Evolutionary conservation across 2,797 vertebrate genomes (phyloP).

Genomic region (Sebastes variabilis): DNA sequence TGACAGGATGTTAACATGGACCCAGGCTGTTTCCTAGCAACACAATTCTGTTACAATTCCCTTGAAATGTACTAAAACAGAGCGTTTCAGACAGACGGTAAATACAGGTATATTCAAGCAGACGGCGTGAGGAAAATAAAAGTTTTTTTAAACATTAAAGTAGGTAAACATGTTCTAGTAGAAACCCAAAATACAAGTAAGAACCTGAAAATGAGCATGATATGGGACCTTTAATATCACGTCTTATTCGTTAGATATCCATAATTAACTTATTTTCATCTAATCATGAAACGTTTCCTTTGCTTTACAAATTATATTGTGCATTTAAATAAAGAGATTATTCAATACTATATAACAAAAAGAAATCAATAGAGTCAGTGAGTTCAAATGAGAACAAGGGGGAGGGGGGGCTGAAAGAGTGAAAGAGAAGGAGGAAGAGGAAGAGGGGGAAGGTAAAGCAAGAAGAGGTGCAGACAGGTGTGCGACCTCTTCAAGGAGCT

Average conservation of each 20-base stretch:
- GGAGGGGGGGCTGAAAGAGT: neutral
- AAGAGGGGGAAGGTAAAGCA: slow-evolving; percentile 1
- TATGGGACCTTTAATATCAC: neutral
- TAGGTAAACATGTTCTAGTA: too few species aligned
- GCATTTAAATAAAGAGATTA: neutral
- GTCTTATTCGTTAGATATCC: neutral
- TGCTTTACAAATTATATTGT: neutral
- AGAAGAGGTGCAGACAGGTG: slow-evolving; percentile 74
- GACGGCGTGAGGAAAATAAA: too few species aligned
- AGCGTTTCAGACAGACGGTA: too few species aligned
- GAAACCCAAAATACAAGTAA: too few species aligned
- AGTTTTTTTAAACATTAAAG: too few species aligned
- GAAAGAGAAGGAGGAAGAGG: neutral
- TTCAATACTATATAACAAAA: neutral
- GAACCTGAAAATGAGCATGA: too few species aligned
- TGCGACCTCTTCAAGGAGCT: slow-evolving; percentile 57
- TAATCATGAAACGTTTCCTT: too few species aligned
- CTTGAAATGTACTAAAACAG: too few species aligned
- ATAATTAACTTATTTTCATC: neutral
- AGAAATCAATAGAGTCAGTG: slow-evolving; percentile 1
- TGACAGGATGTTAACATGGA: too few species aligned
- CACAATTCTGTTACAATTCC: too few species aligned
- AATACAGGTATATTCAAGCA: too few species aligned
- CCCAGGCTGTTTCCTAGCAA: too few species aligned
- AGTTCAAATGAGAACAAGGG: slow-evolving; percentile 8